These are phyloP conservation scores for Conistra vaccinii DNA, from an alignment of 2,888 invertebrate genomes.

Conservation along the genomic window DNA sequence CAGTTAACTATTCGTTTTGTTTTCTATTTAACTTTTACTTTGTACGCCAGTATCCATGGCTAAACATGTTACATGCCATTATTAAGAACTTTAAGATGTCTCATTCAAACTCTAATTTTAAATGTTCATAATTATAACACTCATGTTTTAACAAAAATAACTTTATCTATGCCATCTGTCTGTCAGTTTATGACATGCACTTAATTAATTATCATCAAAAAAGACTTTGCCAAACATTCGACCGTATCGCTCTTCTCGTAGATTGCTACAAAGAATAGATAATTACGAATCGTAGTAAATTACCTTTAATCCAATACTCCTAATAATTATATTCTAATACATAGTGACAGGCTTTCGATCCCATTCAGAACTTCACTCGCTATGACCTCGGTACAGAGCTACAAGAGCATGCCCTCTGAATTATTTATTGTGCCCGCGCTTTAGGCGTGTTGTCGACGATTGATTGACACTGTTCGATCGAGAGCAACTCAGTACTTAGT, in stretches of 20 bases:
- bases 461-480: slow-evolving; percentile 51
- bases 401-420: slow-evolving; percentile 46
- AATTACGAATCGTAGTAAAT: background rate
- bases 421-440: slow-evolving; percentile 46
- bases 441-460: slow-evolving; percentile 37
- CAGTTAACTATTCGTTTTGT: background rate
- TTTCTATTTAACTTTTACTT: background rate
- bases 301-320: slow-evolving; percentile 1
- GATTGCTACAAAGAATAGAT: background rate
- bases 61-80: background rate
- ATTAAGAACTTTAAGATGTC: background rate
- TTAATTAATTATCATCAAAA: background rate
- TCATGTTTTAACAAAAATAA: background rate
- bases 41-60: background rate
- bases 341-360: slow-evolving; percentile 1
- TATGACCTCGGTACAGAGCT: slow-evolving; percentile 20
- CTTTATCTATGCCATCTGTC: background rate
- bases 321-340: background rate
- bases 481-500: slow-evolving; percentile 23
- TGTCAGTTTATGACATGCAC: background rate
- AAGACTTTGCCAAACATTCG: background rate
- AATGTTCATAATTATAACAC: background rate
- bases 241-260: background rate
- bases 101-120: background rate
- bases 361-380: slow-evolving; percentile 19